Conservation (phyloP, 2,113 vertebrate genomes). For the Corvus hawaiiensis region DNA sequence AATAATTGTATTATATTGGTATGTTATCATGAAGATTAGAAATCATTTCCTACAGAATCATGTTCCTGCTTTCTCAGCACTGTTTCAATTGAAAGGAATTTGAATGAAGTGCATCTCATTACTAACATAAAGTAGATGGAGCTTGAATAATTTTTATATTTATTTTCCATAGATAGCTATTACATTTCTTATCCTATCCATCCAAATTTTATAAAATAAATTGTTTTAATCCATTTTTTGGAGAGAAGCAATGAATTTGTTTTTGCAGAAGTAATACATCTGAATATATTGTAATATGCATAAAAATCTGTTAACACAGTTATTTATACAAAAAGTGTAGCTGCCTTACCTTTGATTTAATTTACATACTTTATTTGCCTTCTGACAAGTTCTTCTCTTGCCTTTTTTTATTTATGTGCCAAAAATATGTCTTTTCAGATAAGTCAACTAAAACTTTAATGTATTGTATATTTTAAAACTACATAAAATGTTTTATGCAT, state of each 20-base stretch:
- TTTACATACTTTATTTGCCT: conserved; percentile 82
- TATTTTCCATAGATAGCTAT: conserved; percentile 79
- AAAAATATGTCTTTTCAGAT: conserved; percentile 80
- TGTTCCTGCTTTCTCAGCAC: conserved; percentile 83
- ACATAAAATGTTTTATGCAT: conserved; percentile 77
- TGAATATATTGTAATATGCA: conserved; percentile 79
- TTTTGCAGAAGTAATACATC: conserved; percentile 78
- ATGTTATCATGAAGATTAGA: conserved; percentile 83
- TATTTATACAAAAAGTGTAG: conserved; percentile 82
- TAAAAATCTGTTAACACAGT: conserved; percentile 81
- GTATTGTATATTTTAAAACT: conserved; percentile 78
- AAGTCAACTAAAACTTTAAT: conserved; percentile 81
- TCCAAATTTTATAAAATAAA: conserved; percentile 82
- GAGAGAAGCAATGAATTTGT: conserved; percentile 79
- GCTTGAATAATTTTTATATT: conserved; percentile 83
- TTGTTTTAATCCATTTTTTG: conserved; percentile 79
- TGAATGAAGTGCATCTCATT: conserved; percentile 86
- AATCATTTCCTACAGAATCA: conserved; percentile 81
- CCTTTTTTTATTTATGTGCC: conserved; percentile 80
- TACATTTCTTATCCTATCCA: conserved; percentile 79
- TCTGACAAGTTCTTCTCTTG: conserved; percentile 80
- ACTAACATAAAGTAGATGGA: conserved; percentile 82
- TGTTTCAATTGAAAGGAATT: conserved; percentile 84
- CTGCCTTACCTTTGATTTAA: conserved; percentile 83
- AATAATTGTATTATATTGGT: conserved; percentile 84